Conservation (phyloP, 2,113 vertebrate genomes). For the Glaucomys volans region DNA sequence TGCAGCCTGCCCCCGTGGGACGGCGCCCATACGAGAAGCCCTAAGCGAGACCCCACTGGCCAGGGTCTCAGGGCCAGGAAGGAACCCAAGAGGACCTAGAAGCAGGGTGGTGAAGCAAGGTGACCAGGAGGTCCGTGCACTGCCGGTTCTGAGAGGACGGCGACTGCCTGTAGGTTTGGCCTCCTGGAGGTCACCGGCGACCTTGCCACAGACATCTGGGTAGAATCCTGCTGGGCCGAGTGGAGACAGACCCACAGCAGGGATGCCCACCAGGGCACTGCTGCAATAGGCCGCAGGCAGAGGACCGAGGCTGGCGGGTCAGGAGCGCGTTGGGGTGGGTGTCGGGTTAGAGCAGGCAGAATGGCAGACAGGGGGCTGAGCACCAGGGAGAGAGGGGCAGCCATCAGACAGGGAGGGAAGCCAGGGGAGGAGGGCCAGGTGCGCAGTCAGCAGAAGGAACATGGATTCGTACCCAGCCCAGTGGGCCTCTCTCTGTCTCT, state of each 20-base stretch:
- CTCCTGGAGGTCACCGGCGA: background rate
- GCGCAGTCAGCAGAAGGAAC: no score
- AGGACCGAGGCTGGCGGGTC: no score
- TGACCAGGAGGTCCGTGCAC: no score
- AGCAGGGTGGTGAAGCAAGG: background rate
- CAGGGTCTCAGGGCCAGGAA: background rate
- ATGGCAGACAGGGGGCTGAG: background rate
- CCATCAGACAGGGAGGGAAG: background rate
- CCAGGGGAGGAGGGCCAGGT: background rate
- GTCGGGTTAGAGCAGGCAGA: background rate
- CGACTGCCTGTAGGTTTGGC: background rate
- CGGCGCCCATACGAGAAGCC: background rate
- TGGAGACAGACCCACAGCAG: background rate
- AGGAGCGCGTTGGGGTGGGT: conserved; percentile 44
- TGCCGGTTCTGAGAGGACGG: no score
- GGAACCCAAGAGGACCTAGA: background rate
- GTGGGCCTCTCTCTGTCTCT: no score
- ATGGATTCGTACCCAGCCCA: no score
- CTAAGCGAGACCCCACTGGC: background rate
- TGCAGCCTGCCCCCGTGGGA: no score
- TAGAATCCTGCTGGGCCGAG: background rate
- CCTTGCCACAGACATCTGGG: background rate
- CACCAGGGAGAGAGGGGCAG: background rate
- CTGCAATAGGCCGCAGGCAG: no score
- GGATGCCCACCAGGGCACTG: no score